Evolutionary conservation across 2,113 vertebrate genomes (phyloP), one percentile per base, ranked within the genome.

Genomic region (Solenodon paradoxus): DNA sequence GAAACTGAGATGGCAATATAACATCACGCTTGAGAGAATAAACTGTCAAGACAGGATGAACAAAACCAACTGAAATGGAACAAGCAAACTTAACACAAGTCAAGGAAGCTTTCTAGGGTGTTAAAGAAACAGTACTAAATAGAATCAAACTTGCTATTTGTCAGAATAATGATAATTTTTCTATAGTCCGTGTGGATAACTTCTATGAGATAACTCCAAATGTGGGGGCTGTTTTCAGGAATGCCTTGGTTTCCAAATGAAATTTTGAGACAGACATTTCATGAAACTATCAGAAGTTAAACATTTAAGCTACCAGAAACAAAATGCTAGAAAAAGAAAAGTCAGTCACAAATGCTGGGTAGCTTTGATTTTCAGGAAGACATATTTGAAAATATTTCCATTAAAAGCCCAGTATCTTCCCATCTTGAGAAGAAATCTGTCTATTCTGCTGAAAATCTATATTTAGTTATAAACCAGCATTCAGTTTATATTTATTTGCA

Each of bases 31-130:
- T 84, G 79, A 96, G 42, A 97, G 69, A 87, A 93, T 94, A 92
- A 96, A 92, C 75, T 93, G 93, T 92, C 61, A 92, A 85, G 64
- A 92, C 57, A 82, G 80, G 42, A 95, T 66, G 71, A 96, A 79
- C 49, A 95, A 96, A 95, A 84, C 28, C 59, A 95, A 93, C 32
- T 92, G 89, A 93, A 93, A 95, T 90, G 77, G 83, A 86, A 94
- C 64, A 61, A 94, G 82, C n/a, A 94, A 97, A 94, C 68, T 93
- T 79, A 95, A 82, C 32, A 74, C 74, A 94, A 93, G 59, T 88
- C 59, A 87, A 63, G 51, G 66, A 96, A 63, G 81, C 24, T 72
- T 84, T 87, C 74, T 92, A 79, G 20, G 69, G n/a, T 85, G 49
- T 88, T 86, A 89, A 92, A 85, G 82, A 97, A 96, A 80, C 32